Base-by-base conservation (phyloP, 1,140 invertebrate genomes). In the Drosophila santomea region DNA sequence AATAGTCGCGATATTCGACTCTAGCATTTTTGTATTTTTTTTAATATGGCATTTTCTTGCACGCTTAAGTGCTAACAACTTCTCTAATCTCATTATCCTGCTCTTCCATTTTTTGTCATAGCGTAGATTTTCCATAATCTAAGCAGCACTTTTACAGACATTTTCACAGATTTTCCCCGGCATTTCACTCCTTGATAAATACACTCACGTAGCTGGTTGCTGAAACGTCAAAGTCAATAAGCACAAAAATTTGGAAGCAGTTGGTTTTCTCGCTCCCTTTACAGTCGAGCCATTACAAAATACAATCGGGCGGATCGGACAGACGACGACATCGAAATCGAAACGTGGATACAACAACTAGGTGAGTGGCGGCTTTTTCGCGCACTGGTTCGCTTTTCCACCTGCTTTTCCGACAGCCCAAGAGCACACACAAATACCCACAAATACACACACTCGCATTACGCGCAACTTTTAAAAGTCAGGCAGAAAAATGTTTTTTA, bases 401-500 rank as follows among this genome's bases (percentile, higher is more conserved):
- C 6, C 35, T 32, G 14, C 11, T 35, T 15, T 35, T n/a, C 68
- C 52, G 28, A 25, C 47, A 10, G 48, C 47, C 4, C 25, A n/a
- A 10, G 10, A 55, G 5, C 44, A 23, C 61, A 62, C 52, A 48
- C 32, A 41, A 23, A 23, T 36, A 20, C 38, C 0, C 5, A 25
- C 23, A 3, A 4, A 71, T 44, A 52, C 47, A 44, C 52, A 78
- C 57, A 64, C 51, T 60, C 75, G 68, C 79, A 88, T 79, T 83
- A 88, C 85, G 77, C 73, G 85, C 78, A 80, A 89, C 63, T 77
- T 88, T 80, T 89, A 83, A 83, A 88, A 88, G 79, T 83, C 83
- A 80, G 80, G 80, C 83, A 83, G 80, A 88, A 88, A 88, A 88
- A 88, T 88, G 83, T 89, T 88, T 88, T 88, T 89, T 83, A 88